Base-by-base conservation (phyloP, 2,888 invertebrate genomes). In the Cistogaster globosa region DNA sequence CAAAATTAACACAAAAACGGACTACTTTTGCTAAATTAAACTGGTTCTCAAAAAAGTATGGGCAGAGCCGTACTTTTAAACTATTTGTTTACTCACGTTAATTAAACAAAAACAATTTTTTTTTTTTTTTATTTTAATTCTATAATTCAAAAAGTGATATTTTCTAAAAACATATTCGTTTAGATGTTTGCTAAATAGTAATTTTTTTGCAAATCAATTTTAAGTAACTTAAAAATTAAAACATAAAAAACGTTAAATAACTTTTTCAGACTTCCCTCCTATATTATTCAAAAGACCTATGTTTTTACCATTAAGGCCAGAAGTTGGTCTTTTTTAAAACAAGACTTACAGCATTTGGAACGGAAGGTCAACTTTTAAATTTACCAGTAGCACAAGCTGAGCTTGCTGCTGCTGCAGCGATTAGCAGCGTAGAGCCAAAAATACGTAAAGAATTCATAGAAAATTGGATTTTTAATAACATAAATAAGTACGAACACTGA, bases 401-500 rank as follows among this genome's bases (percentile, higher is more conserved):
- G 14, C 16, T 26, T 8, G 20, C 18, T 67, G 18, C 32, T 36
- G 20, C 51, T 7, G 3, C 18, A 36, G 20, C 45, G 7, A 53
- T 8, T 26, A n/a, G 45, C 14, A 58, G 12, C 8, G 51, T 26
- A 6, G 36, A 55, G 48, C 65, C 84, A 0, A 85, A 82, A 86
- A 72, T 90, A 83, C 93, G 95, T 89, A 94, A 94, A 92, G 92
- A 94, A 89, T 96, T 96, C 91, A 94, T 95, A 65, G 95, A 96
- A 93, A 95, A 95, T 86, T 96, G 95, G 95, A 93, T 94, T 89
- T 93, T 93, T 60, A n/a, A 80, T 53, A 62, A 77, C 42, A 45
- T 76, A 8, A 55, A 74, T 26, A 78, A 74, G 85, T 86, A 85
- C 12, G 81, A 58, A 62, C 20, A 53, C 0, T 6, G 1, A 4